Conservation (phyloP, 1,140 invertebrate species). For the Pararge aegeria region DNA sequence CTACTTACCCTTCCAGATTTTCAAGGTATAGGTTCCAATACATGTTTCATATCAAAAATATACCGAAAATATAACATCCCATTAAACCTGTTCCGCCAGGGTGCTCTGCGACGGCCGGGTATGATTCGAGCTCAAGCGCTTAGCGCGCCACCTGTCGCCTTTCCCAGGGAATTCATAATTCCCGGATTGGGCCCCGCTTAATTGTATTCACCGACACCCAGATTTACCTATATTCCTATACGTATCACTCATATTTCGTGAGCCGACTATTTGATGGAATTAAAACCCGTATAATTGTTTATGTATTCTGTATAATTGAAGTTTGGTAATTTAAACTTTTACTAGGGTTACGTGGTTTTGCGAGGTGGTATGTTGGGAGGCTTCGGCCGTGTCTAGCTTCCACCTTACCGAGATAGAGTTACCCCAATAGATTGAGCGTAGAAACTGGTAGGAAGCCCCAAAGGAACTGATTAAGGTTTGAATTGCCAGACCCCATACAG, state of each 20-base stretch:
- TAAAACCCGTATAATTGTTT: conserved; percentile 10
- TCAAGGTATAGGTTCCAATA: no score
- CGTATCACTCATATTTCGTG: conserved; percentile 23
- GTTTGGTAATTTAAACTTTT: not conserved
- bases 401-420: no score
- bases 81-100: not conserved
- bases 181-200: conserved; percentile 50
- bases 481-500: no score
- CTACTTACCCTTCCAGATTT: no score
- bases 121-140: conserved; percentile 62
- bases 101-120: conserved; percentile 22
- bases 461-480: no score
- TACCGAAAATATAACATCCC: not conserved
- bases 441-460: no score
- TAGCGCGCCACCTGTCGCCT: conserved; percentile 65
- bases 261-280: conserved; percentile 11
- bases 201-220: conserved; percentile 66
- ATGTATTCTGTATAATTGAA: not conserved
- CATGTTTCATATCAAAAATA: no score
- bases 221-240: conserved; percentile 23
- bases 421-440: no score
- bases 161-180: conserved; percentile 73
- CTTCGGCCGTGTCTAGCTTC: no score
- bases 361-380: no score
- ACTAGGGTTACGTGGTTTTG: not conserved